phyloP scores from a whole-genome alignment of 2,797 vertebrate genomes.

The Cyprinodon diabolis region DNA sequence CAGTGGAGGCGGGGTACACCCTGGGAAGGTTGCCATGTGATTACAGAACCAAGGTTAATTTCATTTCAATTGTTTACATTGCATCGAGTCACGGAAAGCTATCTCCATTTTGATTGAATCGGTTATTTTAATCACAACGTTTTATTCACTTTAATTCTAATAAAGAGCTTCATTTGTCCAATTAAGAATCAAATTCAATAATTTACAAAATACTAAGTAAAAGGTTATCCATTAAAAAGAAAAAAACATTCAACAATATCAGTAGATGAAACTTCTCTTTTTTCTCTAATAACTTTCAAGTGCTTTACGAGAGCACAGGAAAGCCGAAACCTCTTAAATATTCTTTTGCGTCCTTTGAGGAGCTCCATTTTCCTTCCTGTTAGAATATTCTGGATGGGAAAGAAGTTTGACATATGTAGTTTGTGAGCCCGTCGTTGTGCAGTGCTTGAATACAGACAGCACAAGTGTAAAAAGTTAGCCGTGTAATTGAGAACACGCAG shows the following conservation, averaged over 20 bases:
- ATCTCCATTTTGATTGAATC: not conserved
- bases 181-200: not conserved
- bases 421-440: slow-evolving; percentile 45
- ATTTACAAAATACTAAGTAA: slow-evolving; percentile 17
- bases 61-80: not conserved
- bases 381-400: slow-evolving; percentile 45
- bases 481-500: slow-evolving; percentile 62
- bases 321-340: slow-evolving; percentile 35
- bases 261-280: slow-evolving; percentile 17
- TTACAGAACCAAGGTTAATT: not conserved
- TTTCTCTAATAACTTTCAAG: slow-evolving; percentile 28
- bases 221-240: slow-evolving; percentile 30
- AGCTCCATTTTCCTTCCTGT: slow-evolving; percentile 44
- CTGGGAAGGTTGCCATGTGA: not conserved
- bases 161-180: not conserved
- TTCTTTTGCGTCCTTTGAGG: slow-evolving; percentile 39
- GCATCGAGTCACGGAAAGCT: slow-evolving; percentile 1
- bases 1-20: slow-evolving; percentile 4
- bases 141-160: not conserved
- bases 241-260: slow-evolving; percentile 3
- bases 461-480: slow-evolving; percentile 52
- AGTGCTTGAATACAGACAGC: slow-evolving; percentile 39
- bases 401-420: slow-evolving; percentile 40
- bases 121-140: not conserved
- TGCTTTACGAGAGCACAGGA: slow-evolving; percentile 32